Evolutionary conservation across 2,888 invertebrate genomes (phyloP).

Genomic region (Ichneumoninae sp.): DNA sequence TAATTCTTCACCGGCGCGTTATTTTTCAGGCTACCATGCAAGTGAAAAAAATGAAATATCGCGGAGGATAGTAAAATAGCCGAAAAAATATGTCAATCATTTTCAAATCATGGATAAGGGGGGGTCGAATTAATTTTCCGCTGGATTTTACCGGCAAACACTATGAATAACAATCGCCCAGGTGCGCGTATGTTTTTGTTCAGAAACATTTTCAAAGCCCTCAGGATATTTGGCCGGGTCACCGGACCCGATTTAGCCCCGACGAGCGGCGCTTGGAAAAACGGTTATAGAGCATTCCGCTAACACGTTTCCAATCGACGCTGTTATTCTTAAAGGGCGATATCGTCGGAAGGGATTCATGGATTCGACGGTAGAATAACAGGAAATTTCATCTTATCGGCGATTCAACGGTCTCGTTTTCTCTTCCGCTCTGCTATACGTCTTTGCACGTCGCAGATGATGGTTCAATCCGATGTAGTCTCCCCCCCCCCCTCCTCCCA

Average conservation of each 20-base stretch:
- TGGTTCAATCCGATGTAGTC: not conserved
- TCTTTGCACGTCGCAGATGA: not conserved
- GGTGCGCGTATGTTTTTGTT: not conserved
- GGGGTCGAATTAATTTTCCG: not conserved
- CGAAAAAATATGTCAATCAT: not conserved
- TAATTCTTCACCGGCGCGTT: not conserved
- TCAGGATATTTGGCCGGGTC: constrained; percentile 12
- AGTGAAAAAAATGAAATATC: not conserved
- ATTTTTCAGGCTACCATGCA: not conserved
- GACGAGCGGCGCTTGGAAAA: not conserved
- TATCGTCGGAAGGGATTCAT: constrained; percentile 31
- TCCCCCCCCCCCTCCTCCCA: not conserved
- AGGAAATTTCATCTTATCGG: constrained; percentile 37
- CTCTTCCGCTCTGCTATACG: constrained; percentile 10
- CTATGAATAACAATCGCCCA: not conserved
- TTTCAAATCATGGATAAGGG: not conserved
- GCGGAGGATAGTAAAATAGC: not conserved
- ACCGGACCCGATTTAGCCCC: constrained; percentile 13
- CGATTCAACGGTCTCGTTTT: constrained; percentile 15
- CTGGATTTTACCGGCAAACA: not conserved
- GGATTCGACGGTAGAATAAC: constrained; percentile 12
- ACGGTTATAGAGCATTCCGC: not conserved
- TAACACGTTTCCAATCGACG: constrained; percentile 39
- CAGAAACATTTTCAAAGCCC: not conserved
- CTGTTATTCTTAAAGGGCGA: constrained; percentile 38